Percentiles rank a stretch among this genome's conserved stretches.
Conservation (phyloP, 1,140 invertebrate species). For the Dendroctonus valens region DNA sequence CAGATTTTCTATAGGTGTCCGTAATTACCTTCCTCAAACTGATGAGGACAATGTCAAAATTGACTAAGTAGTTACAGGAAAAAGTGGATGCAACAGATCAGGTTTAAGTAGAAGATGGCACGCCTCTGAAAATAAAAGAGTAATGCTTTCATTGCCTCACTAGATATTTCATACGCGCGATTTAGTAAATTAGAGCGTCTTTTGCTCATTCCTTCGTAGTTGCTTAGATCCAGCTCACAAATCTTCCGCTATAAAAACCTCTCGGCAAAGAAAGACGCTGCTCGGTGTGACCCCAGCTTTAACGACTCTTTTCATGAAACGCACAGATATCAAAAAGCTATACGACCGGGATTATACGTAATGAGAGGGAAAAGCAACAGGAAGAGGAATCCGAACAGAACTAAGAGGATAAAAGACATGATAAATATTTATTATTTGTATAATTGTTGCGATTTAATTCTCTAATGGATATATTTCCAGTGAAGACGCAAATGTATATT, state of each 20-base stretch:
- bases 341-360: slow-evolving; percentile 30
- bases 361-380: slow-evolving; percentile 33
- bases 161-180: slow-evolving; percentile 42
- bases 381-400: slow-evolving; percentile 32
- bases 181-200: slow-evolving; percentile 40
- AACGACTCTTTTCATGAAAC: slow-evolving; percentile 22
- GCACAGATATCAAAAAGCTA: slow-evolving; percentile 31
- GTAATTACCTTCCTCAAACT: no score
- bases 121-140: slow-evolving; percentile 24
- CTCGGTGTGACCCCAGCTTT: slow-evolving; percentile 15
- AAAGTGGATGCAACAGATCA: no score
- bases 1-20: no score
- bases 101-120: no score
- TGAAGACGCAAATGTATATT: no score
- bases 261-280: slow-evolving; percentile 19
- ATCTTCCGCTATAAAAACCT: slow-evolving; percentile 14
- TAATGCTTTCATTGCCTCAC: slow-evolving; percentile 15
- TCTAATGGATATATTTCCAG: no score
- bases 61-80: no score
- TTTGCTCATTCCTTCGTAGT: slow-evolving; percentile 22
- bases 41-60: no score
- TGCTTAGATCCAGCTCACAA: slow-evolving; percentile 8
- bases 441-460: slow-evolving; percentile 28
- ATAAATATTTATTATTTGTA: slow-evolving; percentile 44
- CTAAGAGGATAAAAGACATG: slow-evolving; percentile 32